phyloP scores from a whole-genome alignment of 30 jellyfish, hydroid and myxozoan genomes.

The Calvadosia cruxmelitensis region DNA sequence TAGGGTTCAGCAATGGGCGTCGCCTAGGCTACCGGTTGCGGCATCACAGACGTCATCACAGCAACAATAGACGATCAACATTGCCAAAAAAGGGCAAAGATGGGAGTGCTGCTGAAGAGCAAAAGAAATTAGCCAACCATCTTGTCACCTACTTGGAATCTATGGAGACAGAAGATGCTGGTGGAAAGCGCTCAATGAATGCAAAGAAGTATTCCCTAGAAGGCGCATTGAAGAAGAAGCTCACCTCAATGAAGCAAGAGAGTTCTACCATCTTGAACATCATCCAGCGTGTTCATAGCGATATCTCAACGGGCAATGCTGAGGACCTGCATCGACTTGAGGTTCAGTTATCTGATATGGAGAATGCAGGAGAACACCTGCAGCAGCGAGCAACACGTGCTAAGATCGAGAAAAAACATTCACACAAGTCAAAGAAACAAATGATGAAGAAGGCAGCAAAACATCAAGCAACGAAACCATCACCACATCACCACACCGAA shows the following conservation, averaged over 20 bases:
- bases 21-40: background rate
- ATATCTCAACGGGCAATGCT: slow-evolving; percentile 65
- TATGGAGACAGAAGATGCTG: background rate
- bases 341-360: slow-evolving; percentile 51
- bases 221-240: slow-evolving; percentile 65
- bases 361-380: slow-evolving; percentile 8
- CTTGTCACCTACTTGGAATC: background rate
- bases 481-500: background rate
- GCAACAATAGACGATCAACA: background rate
- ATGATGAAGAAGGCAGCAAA: slow-evolving; percentile 32
- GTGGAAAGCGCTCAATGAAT: slow-evolving; percentile 31
- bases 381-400: slow-evolving; percentile 7
- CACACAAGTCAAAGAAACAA: background rate
- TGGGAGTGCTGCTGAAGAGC: background rate
- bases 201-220: slow-evolving; percentile 67
- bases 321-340: slow-evolving; percentile 74
- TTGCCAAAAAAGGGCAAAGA: background rate
- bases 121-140: background rate
- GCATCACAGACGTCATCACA: background rate
- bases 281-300: slow-evolving; percentile 86
- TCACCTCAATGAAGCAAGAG: slow-evolving; percentile 77
- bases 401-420: slow-evolving; percentile 8
- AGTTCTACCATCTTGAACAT: slow-evolving; percentile 72
- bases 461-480: background rate
- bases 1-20: background rate